Percentiles rank a stretch among this genome's conserved stretches.
phyloP scores from a whole-genome alignment of 2,113 vertebrate species.

The Himantopus leucocephalus region DNA sequence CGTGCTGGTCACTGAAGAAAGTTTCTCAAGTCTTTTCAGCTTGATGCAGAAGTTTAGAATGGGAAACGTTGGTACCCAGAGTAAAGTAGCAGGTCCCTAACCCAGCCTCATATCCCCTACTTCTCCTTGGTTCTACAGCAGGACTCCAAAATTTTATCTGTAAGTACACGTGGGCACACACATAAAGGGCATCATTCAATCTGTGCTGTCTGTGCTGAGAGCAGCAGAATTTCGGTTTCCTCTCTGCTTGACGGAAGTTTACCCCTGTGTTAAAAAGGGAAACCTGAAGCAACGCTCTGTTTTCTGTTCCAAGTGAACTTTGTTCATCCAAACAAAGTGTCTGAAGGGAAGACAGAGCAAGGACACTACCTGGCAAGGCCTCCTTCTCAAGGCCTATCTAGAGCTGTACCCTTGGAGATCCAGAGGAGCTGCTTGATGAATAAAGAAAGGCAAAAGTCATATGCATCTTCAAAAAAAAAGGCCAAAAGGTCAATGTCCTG shows the following conservation, averaged over 20 bases:
- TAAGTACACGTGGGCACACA: neutral
- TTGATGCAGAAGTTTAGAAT: neutral
- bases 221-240: neutral
- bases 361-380: neutral
- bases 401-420: neutral
- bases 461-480: neutral
- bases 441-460: neutral
- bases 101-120: neutral
- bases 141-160: neutral
- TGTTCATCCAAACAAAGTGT: neutral
- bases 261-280: neutral
- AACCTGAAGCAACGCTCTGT: neutral
- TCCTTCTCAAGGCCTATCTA: neutral
- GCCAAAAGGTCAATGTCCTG: neutral
- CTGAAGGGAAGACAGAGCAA: neutral
- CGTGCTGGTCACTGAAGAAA: neutral
- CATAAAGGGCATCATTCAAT: neutral
- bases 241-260: neutral
- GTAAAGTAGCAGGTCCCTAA: neutral
- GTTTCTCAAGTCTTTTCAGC: neutral
- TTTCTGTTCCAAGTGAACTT: constrained; percentile 16
- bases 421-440: neutral
- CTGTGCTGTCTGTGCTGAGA: neutral
- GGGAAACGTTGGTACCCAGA: neutral
- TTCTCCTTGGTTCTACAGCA: neutral